Evolutionary conservation across 1,140 invertebrate species (phyloP), one percentile per base, ranked within the genome.

Genomic region (Drosophila jambulina): DNA sequence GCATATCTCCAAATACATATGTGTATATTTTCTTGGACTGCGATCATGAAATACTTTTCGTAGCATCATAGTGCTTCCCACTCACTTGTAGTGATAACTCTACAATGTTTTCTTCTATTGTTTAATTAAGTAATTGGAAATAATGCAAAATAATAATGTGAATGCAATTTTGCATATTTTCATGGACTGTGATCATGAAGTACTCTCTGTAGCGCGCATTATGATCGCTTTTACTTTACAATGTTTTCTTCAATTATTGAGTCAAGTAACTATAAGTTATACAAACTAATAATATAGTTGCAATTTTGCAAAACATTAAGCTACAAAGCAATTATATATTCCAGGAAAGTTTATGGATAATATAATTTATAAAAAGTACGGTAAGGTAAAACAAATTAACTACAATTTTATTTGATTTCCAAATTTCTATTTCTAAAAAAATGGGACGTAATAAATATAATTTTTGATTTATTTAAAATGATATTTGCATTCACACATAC

Each of bases 1-100:
- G 34, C 51, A 54, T 23, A 54, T 54, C 12, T 63, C 13, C 9
- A n/a, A 17, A 17, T 17, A 17, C 13, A 17, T 4, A 34, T 38
- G 6, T 2, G 13, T 32, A 17, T 13, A 23, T 40, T 19, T 57
- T 21, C n/a, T 9, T 21, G 10, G 32, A 57, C 21, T 8, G n/a
- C n/a, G 60, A 29, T 63, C 60, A 63, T 63, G 51, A 63, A 21
- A n/a, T 34, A 56, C 25, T 62, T 56, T 36, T 4, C 23, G 2
- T 17, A 43, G n/a, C 38, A 58, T 25, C 34, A 43, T 17, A 19
- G 13, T 17, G 32, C 13, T 54, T 54, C 12, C 13, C 29, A 15
- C 32, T 32, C 13, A 2, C 1, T 21, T 10, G 13, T 21, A 21
- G 4, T 29, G 25, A 46, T 46, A 21, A 21, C 1, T 12, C 15